Percentiles rank a stretch among this genome's conserved stretches.
Evolutionary conservation across 2,113 vertebrate genomes (phyloP).

Genomic region (Thalassarche chlororhynchos): DNA sequence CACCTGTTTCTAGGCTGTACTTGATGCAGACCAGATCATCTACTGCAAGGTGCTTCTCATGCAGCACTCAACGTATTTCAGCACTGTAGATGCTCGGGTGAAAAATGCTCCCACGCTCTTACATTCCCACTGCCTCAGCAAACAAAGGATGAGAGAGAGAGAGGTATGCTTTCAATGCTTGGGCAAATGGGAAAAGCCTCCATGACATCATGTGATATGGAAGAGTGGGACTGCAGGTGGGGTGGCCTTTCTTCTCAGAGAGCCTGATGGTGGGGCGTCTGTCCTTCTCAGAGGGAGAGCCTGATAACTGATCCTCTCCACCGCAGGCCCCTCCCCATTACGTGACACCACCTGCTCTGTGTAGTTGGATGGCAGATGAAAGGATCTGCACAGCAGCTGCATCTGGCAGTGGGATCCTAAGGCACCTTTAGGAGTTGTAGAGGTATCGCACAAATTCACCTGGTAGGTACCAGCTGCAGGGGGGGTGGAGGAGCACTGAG

Average conservation of each 20-base stretch:
- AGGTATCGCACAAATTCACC: neutral
- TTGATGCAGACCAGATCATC: neutral
- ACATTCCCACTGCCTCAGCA: neutral
- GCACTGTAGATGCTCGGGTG: neutral
- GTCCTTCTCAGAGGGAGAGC: neutral
- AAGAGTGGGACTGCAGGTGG: neutral
- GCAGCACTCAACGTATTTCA: neutral
- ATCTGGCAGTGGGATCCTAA: slow-evolving; percentile 3
- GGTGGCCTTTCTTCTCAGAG: neutral
- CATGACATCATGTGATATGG: neutral
- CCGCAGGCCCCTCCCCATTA: neutral
- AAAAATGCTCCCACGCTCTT: neutral
- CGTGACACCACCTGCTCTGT: neutral
- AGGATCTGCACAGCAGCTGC: neutral
- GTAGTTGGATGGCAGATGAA: neutral
- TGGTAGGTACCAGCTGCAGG: neutral
- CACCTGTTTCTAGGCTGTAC: neutral
- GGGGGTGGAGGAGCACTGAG: neutral
- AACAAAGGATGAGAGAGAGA: neutral
- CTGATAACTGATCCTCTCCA: neutral
- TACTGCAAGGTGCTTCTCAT: neutral
- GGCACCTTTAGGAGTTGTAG: neutral
- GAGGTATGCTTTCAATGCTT: neutral
- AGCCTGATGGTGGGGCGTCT: neutral
- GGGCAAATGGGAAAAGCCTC: neutral